Evolutionary conservation across 2,888 invertebrate species (phyloP).

Genomic region (Podotricha telesiphe): DNA sequence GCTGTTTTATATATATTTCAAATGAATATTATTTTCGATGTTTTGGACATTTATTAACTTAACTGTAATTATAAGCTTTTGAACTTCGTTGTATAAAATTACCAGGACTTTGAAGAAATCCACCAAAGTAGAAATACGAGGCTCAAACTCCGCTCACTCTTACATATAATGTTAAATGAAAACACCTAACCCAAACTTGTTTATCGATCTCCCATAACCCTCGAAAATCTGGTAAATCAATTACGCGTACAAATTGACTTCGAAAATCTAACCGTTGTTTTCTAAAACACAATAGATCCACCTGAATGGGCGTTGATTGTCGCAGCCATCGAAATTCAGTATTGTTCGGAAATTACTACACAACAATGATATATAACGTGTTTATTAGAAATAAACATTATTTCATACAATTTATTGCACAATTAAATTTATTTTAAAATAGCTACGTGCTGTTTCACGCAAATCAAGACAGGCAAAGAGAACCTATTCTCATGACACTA

Average conservation of each 20-base stretch:
- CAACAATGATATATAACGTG: conserved; percentile 26
- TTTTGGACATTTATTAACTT: too few relatives aligned
- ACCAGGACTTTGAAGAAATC: too few relatives aligned
- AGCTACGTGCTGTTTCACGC: too few relatives aligned
- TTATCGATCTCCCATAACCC: conserved; percentile 26
- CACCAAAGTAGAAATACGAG: too few relatives aligned
- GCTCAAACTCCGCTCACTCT: too few relatives aligned
- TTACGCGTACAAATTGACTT: conserved; percentile 46
- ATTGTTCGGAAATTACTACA: conserved; percentile 45
- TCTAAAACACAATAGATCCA: conserved; percentile 49
- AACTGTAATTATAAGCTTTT: too few relatives aligned
- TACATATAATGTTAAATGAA: background rate
- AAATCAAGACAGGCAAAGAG: too few relatives aligned
- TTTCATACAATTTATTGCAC: background rate
- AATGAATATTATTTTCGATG: too few relatives aligned
- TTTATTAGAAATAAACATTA: conserved; percentile 28
- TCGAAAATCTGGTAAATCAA: conserved; percentile 43
- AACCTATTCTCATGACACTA: too few relatives aligned
- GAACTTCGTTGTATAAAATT: too few relatives aligned
- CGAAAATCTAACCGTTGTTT: conserved; percentile 46
- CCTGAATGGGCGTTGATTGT: conserved; percentile 54
- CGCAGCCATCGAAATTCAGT: conserved; percentile 41
- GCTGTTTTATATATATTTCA: too few relatives aligned
- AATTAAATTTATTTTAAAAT: background rate
- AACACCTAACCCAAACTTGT: conserved; percentile 18